Percentiles rank a stretch among this genome's conserved stretches.
Evolutionary conservation across 2,888 invertebrate species (phyloP).

Genomic region (Synanthedon vespiformis): DNA sequence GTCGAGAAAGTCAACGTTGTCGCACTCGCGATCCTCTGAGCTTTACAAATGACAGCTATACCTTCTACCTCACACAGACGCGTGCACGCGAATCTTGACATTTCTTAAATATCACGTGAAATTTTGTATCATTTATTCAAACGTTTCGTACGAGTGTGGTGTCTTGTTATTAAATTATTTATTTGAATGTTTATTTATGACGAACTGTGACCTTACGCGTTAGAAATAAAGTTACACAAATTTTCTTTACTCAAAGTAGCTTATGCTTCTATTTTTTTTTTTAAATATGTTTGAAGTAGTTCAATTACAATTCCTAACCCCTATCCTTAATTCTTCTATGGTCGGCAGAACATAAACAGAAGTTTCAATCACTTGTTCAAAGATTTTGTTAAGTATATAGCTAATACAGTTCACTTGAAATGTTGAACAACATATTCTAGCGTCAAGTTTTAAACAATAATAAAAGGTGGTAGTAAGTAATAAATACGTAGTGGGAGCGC

Average conservation of each 20-base stretch:
- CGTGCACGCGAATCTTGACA: neutral
- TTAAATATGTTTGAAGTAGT: too few relatives aligned
- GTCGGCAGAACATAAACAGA: too few relatives aligned
- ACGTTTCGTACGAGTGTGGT: neutral
- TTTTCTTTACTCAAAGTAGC: too few relatives aligned
- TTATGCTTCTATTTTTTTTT: too few relatives aligned
- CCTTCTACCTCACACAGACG: neutral
- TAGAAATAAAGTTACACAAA: too few relatives aligned
- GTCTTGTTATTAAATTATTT: too few relatives aligned
- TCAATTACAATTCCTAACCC: too few relatives aligned
- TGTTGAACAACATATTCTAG: neutral
- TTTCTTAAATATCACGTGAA: neutral
- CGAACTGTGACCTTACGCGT: too few relatives aligned
- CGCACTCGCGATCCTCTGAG: slow-evolving; percentile 14
- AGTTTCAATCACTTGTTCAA: too few relatives aligned
- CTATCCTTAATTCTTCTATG: too few relatives aligned
- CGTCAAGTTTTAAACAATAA: neutral
- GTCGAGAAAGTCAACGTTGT: neutral
- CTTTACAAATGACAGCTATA: slow-evolving; percentile 28
- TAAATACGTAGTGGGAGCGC: neutral
- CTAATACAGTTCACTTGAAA: neutral
- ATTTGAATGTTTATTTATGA: too few relatives aligned
- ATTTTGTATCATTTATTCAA: neutral
- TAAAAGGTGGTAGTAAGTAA: neutral
- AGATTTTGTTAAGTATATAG: too few relatives aligned